Base-by-base conservation (phyloP, 2,888 invertebrate genomes). In the Embidobia sp. region DNA sequence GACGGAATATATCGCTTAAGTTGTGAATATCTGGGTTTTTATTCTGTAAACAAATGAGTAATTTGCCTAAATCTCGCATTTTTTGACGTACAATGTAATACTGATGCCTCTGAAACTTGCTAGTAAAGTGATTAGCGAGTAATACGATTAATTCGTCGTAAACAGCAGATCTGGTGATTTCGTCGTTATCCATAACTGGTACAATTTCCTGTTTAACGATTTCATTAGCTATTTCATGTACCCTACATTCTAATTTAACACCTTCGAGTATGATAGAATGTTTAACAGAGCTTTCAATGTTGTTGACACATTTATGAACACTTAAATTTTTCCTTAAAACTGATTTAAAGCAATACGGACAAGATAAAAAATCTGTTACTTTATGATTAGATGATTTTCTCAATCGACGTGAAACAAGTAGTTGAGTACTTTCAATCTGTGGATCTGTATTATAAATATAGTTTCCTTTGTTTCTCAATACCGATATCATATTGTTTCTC, bases 391-490 rank as follows among this genome's bases (percentile, higher is more conserved):
- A 3, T 13, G 27, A 11, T 4, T 48, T 22, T 13, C 48, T 5
- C 10, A 18, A 0, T 6, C 61, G 13, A 11, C 61, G 15, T 10
- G 19, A 15, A 4, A 44, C 33, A 1, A 61, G 35, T n/a, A 48
- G 13, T 15, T 33, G 16, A 3, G 35, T 8, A 6, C 48, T 19
- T 5, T 27, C n/a, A 15, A 22, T 7, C 0, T 11, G 8, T 0
- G 48, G 22, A 27, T 37, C 18, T 5, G 18, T 35, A 6, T 61
- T 61, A 6, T 48, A 46, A 3, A 16, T 8, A 2, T 13, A 1
- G n/a, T 61, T 46, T 6, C 59, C 59, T 19, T 31, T 18, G 19
- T 42, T 31, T 15, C 46, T 5, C 16, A 61, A 16, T 13, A 61
- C 15, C 0, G 11, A 2, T 0, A 61, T 42, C 6, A 4, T 22